Base-by-base conservation (phyloP, 1,140 invertebrate genomes). In the Cydia splendana region DNA sequence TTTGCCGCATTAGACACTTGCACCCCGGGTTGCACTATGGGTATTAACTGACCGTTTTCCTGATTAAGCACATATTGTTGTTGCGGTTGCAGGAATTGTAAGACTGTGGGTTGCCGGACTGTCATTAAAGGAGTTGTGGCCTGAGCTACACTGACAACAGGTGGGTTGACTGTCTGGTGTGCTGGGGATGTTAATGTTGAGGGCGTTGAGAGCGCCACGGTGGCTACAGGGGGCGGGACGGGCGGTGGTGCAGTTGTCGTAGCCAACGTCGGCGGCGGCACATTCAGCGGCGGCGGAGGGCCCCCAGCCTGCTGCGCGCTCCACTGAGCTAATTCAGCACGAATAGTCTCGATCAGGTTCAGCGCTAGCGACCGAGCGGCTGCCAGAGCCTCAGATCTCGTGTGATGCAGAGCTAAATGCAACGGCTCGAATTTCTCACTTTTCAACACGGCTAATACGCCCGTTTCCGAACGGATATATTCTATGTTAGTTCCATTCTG, bases 341-440 rank as follows among this genome's bases (percentile, higher is more conserved):
- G 95, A 93, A 97, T 96, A 45, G 96, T 97, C 93, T 97, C 96
- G 76, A 97, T 96, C 45, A 97, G 93, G 92, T 97, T 97, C 80
- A 95, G 95, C 15, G 96, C 96, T 76, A 97, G 87, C 75, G 96
- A 95, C 89, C 96, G 95, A 28, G 96, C 96, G 81, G 95, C 95
- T 80, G 96, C 95, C 24, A 97, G 89, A n/a, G 95, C 95, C 78
- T 96, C 94, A 24, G 94, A 92, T 84, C 95, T 95, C 13, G 95
- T 94, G 94, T 97, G 96, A 94, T 97, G 96, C 80, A 97, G 94
- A 83, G 95, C 96, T 77, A 97, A 94, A 91, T 97, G 96, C 85
- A 97, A 93, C n/a, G 96, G 96, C 87, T 97, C 96, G 79, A 95
- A 94, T 81, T 96, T 95, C 90, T 97, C 96, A 67, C 96, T 96